Conservation (phyloP, 1,140 invertebrate species). For the Drosophila dunni region DNA sequence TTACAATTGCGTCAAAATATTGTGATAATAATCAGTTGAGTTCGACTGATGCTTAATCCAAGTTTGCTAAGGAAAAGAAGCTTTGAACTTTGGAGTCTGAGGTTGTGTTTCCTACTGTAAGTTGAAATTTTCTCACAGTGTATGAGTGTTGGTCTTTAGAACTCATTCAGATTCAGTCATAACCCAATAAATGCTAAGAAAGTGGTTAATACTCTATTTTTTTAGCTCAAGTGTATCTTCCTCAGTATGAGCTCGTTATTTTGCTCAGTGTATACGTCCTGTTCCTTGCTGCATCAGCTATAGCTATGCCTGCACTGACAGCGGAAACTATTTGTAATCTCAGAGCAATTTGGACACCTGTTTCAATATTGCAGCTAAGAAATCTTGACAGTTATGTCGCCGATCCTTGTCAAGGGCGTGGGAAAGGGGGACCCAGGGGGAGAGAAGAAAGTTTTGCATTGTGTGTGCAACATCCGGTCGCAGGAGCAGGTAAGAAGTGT, state of each 20-base stretch:
- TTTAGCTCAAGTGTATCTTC: no score
- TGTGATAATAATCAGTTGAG: neutral
- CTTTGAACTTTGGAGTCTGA: no score
- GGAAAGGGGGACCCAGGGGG: neutral
- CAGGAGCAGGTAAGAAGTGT: slow-evolving; percentile 35
- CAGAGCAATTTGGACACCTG: slow-evolving; percentile 65
- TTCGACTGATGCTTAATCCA: no score
- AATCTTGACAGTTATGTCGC: slow-evolving; percentile 46
- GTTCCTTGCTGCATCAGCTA: neutral
- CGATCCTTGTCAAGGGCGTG: slow-evolving; percentile 46
- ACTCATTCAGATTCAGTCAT: no score
- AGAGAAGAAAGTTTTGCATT: slow-evolving; percentile 43
- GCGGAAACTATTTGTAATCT: slow-evolving; percentile 54
- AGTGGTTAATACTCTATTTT: no score
- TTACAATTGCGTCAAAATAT: neutral
- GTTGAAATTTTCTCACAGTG: no score
- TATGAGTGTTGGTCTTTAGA: no score
- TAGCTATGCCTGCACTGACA: slow-evolving; percentile 10
- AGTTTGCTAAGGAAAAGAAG: no score
- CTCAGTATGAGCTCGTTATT: neutral
- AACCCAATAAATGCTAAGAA: no score
- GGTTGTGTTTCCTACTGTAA: no score
- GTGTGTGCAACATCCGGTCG: slow-evolving; percentile 68
- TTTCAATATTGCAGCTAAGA: slow-evolving; percentile 70
- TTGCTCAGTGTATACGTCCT: slow-evolving; percentile 2